phyloP scores from a whole-genome alignment of 2,888 invertebrate species.

The Agonopterix arenella region DNA sequence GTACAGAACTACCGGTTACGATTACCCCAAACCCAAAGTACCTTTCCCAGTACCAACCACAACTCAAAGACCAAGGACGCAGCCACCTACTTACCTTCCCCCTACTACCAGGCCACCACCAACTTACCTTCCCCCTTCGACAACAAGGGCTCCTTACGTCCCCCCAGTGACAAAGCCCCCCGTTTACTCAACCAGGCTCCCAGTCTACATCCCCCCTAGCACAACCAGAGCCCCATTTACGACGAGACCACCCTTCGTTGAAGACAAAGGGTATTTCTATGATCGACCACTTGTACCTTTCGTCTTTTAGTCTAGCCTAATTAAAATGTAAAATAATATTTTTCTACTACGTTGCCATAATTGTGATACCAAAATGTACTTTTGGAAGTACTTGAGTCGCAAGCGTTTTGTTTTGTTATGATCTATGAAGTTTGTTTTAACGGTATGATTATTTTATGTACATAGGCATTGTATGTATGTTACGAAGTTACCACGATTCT shows the following conservation, averaged over 20 bases:
- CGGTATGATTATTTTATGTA: conserved; percentile 7
- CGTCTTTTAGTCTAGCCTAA: conserved; percentile 43
- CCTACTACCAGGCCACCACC: conserved; percentile 17
- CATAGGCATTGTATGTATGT: conserved; percentile 12
- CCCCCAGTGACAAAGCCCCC: conserved; percentile 9
- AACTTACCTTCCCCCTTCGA: conserved; percentile 11
- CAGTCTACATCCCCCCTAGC: conserved; percentile 21
- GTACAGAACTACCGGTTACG: conserved; percentile 16
- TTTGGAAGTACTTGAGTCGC: conserved; percentile 15
- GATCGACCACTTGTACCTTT: conserved; percentile 63
- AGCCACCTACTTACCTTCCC: conserved; percentile 11
- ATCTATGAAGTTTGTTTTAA: conserved; percentile 20
- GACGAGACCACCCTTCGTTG: conserved; percentile 51
- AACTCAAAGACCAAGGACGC: conserved; percentile 12
- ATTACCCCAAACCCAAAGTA: conserved; percentile 15
- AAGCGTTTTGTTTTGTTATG: conserved; percentile 19
- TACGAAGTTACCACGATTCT: conserved; percentile 34
- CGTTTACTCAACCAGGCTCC: conserved; percentile 12
- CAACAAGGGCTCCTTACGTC: conserved; percentile 13
- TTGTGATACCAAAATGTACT: conserved; percentile 63
- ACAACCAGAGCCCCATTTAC: conserved; percentile 28
- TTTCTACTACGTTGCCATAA: conserved; percentile 52
- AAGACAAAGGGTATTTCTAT: conserved; percentile 63
- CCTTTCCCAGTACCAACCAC: conserved; percentile 16
- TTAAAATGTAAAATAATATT: conserved; percentile 10